Evolutionary conservation across 2,888 invertebrate genomes (phyloP), one percentile per base, ranked within the genome.

Genomic region (Hydraecia micacea): DNA sequence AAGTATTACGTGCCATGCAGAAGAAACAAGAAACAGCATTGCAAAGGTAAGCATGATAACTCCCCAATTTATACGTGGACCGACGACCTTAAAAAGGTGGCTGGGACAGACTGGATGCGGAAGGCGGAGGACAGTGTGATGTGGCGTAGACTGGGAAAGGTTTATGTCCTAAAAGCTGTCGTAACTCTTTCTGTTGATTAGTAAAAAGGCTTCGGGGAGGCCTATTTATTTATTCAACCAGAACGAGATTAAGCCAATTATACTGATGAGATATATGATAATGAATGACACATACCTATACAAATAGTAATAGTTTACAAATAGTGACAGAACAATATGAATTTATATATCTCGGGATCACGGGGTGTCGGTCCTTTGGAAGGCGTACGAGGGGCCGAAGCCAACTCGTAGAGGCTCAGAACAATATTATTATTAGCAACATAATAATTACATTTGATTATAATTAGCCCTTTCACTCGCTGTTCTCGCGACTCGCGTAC

Each of bases 1-100:
- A 98, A 87, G 97, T 98, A 62, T 93, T 98, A 52, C 98, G 98
- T 88, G 98, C 98, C 7, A 94, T 98, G 62, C 98, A 98, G 93
- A 98, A 98, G 91, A 97, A 98, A 72, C 98, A 98, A 90, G 98
- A 98, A 90, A 97, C 97, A 79, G 98, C 98, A 0, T 93, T 98
- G 73, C 97, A 97, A 87, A 98, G 98, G 97, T 97, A 96, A 80
- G 67, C 25, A 72, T 21, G 11, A n/a, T n/a, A 36, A n/a, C 21
- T 70, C n/a, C 25, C 63, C 13, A 36, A 18, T 36, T 36, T 55
- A 25, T 25, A 69, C 25, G 1, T 60, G 6, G 8, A 32, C 7
- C 9, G 9, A n/a, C 6, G 32, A n/a, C 3, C 15, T 25, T 52
- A 15, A 8, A 5, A 67, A 28, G 21, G 18, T 28, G 42, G 13